phyloP scores from a whole-genome alignment of 2,797 vertebrate species.

The Champsocephalus gunnari region DNA sequence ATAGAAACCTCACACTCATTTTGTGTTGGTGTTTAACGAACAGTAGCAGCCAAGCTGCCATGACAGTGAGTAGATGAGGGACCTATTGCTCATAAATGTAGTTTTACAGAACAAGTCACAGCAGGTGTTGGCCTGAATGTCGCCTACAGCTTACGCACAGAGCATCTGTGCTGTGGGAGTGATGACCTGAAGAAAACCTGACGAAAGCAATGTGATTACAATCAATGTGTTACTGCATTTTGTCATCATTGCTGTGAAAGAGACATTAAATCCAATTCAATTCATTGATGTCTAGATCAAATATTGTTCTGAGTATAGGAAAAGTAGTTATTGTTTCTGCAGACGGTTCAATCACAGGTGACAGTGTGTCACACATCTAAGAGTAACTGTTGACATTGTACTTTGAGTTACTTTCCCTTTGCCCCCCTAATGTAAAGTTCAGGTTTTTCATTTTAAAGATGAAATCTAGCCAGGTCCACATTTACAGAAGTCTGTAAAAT shows the following conservation, averaged over 20 bases:
- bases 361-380: background rate
- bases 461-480: background rate
- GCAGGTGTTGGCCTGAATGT: constrained; percentile 45
- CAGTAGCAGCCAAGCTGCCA: background rate
- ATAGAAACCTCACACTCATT: background rate
- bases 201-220: constrained; percentile 3
- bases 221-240: background rate
- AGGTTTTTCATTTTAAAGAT: background rate
- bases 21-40: background rate
- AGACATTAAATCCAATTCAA: background rate
- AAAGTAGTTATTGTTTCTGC: background rate
- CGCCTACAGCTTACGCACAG: constrained; percentile 22
- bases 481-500: constrained; percentile 1
- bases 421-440: background rate
- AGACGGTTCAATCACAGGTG: background rate
- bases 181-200: background rate
- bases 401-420: background rate
- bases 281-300: background rate
- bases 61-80: constrained; percentile 2
- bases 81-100: constrained; percentile 11
- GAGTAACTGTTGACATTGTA: background rate
- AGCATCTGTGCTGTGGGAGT: background rate
- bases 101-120: constrained; percentile 29
- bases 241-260: background rate
- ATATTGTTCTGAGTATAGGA: background rate